Evolutionary conservation across 2,888 invertebrate genomes (phyloP).

Genomic region (Rhagonycha fulva): DNA sequence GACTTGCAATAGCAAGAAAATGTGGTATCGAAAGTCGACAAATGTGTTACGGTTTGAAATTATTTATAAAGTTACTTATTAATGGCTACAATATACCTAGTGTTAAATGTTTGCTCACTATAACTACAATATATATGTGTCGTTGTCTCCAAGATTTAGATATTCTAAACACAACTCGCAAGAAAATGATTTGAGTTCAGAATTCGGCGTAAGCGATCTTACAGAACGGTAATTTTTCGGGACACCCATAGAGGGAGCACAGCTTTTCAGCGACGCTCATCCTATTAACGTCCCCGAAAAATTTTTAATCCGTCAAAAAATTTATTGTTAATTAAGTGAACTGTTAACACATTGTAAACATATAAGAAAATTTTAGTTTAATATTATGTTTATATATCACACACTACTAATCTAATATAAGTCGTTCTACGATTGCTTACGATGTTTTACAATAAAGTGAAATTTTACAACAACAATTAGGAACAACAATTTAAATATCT

Average conservation of each 20-base stretch:
- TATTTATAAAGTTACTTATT: constrained; percentile 4
- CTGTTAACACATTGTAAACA: constrained; percentile 27
- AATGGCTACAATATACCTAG: constrained; percentile 27
- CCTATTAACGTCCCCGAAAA: constrained; percentile 4
- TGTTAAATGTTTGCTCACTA: constrained; percentile 26
- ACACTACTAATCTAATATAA: constrained; percentile 46
- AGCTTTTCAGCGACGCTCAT: background rate
- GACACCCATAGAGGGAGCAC: background rate
- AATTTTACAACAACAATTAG: constrained; percentile 45
- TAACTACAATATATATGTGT: constrained; percentile 50
- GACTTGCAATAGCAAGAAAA: background rate
- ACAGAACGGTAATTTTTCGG: constrained; percentile 13
- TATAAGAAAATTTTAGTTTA: constrained; percentile 33
- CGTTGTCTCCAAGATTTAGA: constrained; percentile 55
- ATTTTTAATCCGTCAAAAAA: constrained; percentile 12
- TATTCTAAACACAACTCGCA: constrained; percentile 44
- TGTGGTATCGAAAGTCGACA: constrained; percentile 1
- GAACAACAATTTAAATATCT: constrained; percentile 42
- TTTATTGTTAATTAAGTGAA: constrained; percentile 21
- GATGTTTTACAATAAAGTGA: constrained; percentile 40
- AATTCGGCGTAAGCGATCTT: constrained; percentile 46
- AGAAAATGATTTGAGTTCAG: constrained; percentile 41
- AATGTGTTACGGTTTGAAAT: constrained; percentile 1
- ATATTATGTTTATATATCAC: constrained; percentile 44
- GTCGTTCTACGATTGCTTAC: constrained; percentile 47